Percentiles rank a stretch among this genome's conserved stretches.
Conservation (phyloP, 1,140 invertebrate genomes). For the Aphis gossypii region DNA sequence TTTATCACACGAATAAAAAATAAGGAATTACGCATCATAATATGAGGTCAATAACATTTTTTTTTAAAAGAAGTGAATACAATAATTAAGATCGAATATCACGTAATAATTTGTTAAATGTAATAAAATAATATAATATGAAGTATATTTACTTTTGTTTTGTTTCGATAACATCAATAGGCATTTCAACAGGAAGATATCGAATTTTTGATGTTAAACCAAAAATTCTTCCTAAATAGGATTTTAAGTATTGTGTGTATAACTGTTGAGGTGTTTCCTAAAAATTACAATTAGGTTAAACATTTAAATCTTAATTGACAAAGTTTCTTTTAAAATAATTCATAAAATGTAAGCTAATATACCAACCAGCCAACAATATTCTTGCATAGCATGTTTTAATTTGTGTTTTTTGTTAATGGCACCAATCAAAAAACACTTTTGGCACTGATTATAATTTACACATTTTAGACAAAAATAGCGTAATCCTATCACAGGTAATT, state of each 20-base stretch:
- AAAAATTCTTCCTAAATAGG: constrained; percentile 51
- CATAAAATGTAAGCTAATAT: neutral
- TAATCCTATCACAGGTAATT: constrained; percentile 68
- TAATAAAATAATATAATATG: neutral
- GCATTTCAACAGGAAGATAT: constrained; percentile 48
- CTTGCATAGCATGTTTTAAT: constrained; percentile 77
- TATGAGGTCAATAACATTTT: neutral
- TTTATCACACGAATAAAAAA: neutral
- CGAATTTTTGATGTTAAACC: constrained; percentile 48
- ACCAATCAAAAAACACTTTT: constrained; percentile 81
- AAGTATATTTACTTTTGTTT: constrained; percentile 40
- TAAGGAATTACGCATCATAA: neutral
- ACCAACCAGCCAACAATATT: constrained; percentile 74
- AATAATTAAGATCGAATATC: neutral
- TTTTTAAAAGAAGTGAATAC: neutral
- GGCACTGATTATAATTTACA: constrained; percentile 80
- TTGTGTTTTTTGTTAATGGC: constrained; percentile 76
- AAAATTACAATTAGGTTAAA: constrained; percentile 16
- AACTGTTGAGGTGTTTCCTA: constrained; percentile 52
- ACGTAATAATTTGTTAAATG: neutral
- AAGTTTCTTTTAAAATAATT: neutral
- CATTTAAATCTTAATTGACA: neutral
- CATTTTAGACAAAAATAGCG: constrained; percentile 79
- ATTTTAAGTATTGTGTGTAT: constrained; percentile 49
- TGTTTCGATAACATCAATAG: neutral